phyloP scores from a whole-genome alignment of 2,888 invertebrate species.

The Drosophila austrosaltans region DNA sequence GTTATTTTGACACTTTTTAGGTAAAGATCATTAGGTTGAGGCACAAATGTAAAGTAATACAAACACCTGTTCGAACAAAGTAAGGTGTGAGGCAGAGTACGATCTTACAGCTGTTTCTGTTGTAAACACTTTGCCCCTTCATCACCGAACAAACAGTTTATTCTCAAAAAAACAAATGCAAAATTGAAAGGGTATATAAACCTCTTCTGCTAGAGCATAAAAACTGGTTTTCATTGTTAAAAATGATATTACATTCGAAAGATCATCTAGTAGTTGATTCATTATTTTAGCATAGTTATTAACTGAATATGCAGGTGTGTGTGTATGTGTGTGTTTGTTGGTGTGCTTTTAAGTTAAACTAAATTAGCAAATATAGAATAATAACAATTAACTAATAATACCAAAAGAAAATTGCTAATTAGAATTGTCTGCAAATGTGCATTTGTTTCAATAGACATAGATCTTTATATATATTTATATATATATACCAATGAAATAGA shows the following conservation, averaged over 20 bases:
- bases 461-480: constrained; percentile 27
- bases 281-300: neutral
- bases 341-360: constrained; percentile 9
- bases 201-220: neutral
- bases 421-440: constrained; percentile 26
- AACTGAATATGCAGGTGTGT: neutral
- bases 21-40: too few relatives aligned
- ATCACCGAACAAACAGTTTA: too few relatives aligned
- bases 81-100: too few relatives aligned
- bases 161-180: too few relatives aligned
- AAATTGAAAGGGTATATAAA: too few relatives aligned
- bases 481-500: constrained; percentile 84
- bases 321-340: constrained; percentile 6
- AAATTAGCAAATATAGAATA: constrained; percentile 31
- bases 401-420: constrained; percentile 21
- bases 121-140: too few relatives aligned
- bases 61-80: too few relatives aligned
- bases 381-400: constrained; percentile 3
- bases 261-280: neutral
- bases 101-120: too few relatives aligned
- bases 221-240: neutral
- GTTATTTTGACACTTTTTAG: neutral
- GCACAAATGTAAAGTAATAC: too few relatives aligned
- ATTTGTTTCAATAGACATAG: constrained; percentile 28
- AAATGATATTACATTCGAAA: neutral